These are phyloP conservation scores for Acronicta alni DNA, from an alignment of 2,888 invertebrate genomes.

Conservation along the genomic window DNA sequence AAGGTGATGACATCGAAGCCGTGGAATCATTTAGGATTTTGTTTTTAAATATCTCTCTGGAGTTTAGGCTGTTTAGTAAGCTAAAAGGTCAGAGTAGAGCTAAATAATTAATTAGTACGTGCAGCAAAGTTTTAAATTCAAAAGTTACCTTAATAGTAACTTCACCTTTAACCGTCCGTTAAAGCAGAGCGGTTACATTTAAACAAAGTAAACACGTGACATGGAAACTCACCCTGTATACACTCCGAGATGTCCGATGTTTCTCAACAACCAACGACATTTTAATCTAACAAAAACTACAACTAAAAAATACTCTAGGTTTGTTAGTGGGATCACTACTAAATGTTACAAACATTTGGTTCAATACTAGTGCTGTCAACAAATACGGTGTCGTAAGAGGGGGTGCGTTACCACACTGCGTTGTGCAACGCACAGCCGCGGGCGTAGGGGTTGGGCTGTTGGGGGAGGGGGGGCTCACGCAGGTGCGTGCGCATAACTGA, in stretches of 20 bases:
- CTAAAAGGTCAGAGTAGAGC: no score
- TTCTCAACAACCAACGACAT: not conserved
- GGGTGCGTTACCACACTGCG: slow-evolving; percentile 1
- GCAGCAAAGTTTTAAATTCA: no score
- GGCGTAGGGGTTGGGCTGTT: not conserved
- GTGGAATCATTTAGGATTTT: no score
- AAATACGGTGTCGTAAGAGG: not conserved
- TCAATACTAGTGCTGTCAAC: not conserved
- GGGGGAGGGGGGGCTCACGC: not conserved
- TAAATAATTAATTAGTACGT: no score
- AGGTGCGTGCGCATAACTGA: slow-evolving; percentile 61
- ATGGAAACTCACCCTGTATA: not conserved
- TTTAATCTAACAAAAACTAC: not conserved
- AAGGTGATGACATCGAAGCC: no score
- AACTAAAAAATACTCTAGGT: no score
- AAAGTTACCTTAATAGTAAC: no score
- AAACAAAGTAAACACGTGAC: not conserved
- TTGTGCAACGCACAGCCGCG: not conserved
- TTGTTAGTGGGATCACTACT: not conserved
- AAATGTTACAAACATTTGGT: not conserved
- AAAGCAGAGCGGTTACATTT: no score
- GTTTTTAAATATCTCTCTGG: no score
- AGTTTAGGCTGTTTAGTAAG: no score
- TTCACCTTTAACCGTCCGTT: no score
- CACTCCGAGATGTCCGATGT: not conserved